phyloP scores from a whole-genome alignment of 2,113 vertebrate genomes.

The human region DNA sequence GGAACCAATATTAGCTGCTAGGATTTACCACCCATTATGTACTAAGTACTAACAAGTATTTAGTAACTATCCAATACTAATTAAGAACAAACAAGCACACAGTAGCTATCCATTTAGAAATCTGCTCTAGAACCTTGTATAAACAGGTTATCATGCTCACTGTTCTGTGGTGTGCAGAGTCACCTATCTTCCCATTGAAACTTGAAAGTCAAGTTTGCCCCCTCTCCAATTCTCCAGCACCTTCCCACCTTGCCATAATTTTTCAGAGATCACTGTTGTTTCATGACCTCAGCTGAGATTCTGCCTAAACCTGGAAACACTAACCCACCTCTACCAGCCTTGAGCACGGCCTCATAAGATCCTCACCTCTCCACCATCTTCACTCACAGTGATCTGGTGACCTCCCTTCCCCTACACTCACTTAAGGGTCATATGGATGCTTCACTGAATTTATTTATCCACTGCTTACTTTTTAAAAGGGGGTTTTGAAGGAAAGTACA shows the following conservation, averaged over 20 bases:
- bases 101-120: not conserved
- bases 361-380: not conserved
- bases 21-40: not conserved
- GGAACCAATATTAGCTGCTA: not conserved
- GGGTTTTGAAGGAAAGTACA: not conserved
- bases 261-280: not conserved
- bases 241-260: not conserved
- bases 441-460: not conserved
- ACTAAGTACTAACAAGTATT: not conserved
- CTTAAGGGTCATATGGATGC: not conserved
- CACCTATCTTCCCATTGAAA: not conserved
- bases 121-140: not conserved
- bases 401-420: not conserved
- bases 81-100: not conserved
- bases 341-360: too few relatives aligned
- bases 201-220: not conserved
- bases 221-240: not conserved
- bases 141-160: rapidly evolving
- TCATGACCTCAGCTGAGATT: not conserved
- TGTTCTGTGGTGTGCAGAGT: not conserved
- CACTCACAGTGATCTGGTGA: not conserved
- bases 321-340: rapidly evolving
- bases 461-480: not conserved
- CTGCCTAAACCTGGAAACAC: not conserved
- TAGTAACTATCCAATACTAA: not conserved